These are phyloP conservation scores for Strix uralensis DNA, from an alignment of 2,113 vertebrate species.

Conservation along the genomic window DNA sequence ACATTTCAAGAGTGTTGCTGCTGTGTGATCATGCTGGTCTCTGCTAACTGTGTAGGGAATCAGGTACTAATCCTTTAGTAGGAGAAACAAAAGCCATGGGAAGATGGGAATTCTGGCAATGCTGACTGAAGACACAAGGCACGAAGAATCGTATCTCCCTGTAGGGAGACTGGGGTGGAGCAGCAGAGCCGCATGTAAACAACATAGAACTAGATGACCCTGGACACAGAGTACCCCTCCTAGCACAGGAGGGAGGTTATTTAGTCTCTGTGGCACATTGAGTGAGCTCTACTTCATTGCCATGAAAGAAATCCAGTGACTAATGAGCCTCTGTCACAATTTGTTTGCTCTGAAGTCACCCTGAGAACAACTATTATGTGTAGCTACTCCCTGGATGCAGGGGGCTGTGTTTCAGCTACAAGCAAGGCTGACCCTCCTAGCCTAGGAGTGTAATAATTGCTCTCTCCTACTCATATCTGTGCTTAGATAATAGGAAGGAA, in stretches of 20 bases:
- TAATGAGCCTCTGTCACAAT: neutral
- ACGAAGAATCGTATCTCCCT: neutral
- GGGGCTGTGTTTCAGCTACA: neutral
- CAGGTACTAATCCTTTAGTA: neutral
- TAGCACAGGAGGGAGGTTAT: neutral
- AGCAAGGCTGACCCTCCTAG: neutral
- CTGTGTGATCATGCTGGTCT: neutral
- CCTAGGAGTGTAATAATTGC: neutral
- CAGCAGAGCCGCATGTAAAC: neutral
- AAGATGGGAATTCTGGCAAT: neutral
- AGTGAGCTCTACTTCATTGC: neutral
- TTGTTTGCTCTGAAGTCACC: neutral
- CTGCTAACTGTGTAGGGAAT: neutral
- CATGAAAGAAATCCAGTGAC: neutral
- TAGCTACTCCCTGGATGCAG: neutral
- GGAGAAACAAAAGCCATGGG: neutral
- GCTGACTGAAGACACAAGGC: neutral
- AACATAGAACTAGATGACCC: neutral
- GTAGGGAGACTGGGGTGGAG: neutral
- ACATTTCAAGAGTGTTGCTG: neutral
- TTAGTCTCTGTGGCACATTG: neutral
- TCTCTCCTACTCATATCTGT: neutral
- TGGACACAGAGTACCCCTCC: neutral
- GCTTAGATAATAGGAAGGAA: neutral
- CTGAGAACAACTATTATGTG: neutral